Conservation (phyloP, 30 jellyfish, hydroid and myxozoan species). For the Turritopsis rubra region DNA sequence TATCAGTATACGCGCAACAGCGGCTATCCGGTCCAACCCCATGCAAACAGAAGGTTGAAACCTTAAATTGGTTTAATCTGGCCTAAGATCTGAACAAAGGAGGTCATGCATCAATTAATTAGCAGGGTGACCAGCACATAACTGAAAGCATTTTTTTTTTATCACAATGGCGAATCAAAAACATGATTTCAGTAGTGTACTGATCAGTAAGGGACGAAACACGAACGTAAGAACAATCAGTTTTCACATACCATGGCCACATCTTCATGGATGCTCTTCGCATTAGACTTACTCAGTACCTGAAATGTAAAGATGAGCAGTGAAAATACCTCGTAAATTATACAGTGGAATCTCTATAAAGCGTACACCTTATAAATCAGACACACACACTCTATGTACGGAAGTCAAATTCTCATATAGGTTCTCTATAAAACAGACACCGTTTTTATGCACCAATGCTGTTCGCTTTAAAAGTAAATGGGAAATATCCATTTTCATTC, state of each 20-base stretch:
- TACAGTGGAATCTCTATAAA: no score
- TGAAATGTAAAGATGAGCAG: constrained; percentile 6
- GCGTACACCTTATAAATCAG: no score
- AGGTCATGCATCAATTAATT: background rate
- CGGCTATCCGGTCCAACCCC: background rate
- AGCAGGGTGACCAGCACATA: background rate
- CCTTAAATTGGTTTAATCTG: background rate
- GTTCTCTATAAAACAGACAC: no score
- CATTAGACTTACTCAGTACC: constrained; percentile 72
- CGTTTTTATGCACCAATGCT: no score
- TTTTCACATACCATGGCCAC: constrained; percentile 83
- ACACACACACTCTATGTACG: no score
- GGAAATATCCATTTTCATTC: no score
- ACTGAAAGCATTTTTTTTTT: background rate
- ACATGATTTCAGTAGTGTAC: background rate
- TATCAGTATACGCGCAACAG: background rate
- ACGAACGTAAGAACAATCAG: background rate
- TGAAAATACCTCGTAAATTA: background rate
- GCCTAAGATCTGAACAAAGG: background rate
- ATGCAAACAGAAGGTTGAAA: background rate
- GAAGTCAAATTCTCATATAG: no score
- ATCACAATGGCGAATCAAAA: background rate
- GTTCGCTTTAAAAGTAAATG: no score
- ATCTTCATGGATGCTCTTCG: constrained; percentile 87
- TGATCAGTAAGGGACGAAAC: background rate